phyloP scores from a whole-genome alignment of 1,140 invertebrate genomes.

The Papilio helenus region DNA sequence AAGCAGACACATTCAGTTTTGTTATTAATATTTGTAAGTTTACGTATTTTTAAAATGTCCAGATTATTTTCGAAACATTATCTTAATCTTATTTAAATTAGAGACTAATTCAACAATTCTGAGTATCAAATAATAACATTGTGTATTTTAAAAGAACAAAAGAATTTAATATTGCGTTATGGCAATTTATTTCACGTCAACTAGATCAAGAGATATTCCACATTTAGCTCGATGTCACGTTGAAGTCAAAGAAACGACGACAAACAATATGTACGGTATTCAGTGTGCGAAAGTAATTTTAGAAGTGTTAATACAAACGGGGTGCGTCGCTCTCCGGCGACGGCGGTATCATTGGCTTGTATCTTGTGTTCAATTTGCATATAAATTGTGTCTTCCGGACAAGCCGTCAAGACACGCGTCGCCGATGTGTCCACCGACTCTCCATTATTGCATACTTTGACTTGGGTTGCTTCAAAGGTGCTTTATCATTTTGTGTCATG shows the following conservation, averaged over 20 bases:
- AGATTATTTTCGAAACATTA: not conserved
- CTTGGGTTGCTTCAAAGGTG: conserved; percentile 13
- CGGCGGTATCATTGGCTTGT: conserved; percentile 73
- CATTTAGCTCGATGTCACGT: conserved; percentile 16
- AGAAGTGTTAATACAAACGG: conserved; percentile 72
- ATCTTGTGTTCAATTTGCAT: conserved; percentile 80
- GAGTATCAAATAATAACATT: not conserved
- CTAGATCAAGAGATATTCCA: conserved; percentile 33
- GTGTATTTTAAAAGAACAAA: conserved; percentile 11
- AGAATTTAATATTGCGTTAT: not conserved
- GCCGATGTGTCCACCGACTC: conserved; percentile 56
- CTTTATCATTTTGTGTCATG: conserved; percentile 15
- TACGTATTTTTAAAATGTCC: not conserved
- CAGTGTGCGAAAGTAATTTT: conserved; percentile 70
- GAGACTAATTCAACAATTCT: not conserved
- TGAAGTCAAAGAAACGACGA: conserved; percentile 33
- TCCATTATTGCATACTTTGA: conserved; percentile 45
- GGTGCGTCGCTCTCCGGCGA: conserved; percentile 48
- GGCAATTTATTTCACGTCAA: conserved; percentile 37
- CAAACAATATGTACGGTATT: conserved; percentile 44
- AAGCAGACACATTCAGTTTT: not conserved
- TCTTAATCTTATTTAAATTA: not conserved
- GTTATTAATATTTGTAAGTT: not conserved
- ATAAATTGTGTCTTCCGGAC: conserved; percentile 81
- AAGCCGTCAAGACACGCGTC: conserved; percentile 74